Evolutionary conservation across 2,113 vertebrate species (phyloP), one percentile per base, ranked within the genome.

Genomic region (Zapus hudsonius): DNA sequence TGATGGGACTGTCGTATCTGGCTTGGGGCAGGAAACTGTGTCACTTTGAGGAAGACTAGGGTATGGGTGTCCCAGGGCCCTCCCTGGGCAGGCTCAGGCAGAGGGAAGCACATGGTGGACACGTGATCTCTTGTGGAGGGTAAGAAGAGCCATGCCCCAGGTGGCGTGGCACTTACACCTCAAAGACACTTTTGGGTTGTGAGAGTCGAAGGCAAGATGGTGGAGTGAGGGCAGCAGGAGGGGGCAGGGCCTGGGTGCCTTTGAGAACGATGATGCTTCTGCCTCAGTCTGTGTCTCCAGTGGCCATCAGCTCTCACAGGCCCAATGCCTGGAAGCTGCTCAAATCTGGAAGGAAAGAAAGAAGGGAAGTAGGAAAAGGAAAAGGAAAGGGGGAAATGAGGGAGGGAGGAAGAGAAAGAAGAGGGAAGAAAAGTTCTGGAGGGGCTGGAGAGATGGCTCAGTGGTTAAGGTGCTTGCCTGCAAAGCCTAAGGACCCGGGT

Each of bases 41-140:
- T 67, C 2, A 27, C 23, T 12, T 36, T 38, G 29, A 40, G 22
- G 31, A 38, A 70, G 64, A 82, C 19, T 12, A 76, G 81, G 38
- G 38, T 66, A 69, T 93, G 23, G 15, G 66, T 27, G 47, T 73
- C 81, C 17, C 1, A 16, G 73, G 20, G 7, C 10, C 66, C 38
- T 84, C 31, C 12, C 55, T 19, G 11, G n/a, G 55, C 0, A 2
- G 79, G 73, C 25, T 44, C 6, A 55, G 79, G 59, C 55, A 5
- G 79, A 74, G 47, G n/a, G 29, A 23, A 10, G 1, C 0, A 7
- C 1, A 2, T 59, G 57, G 44, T 61, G 15, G 47, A 0, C 16
- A 25, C 7, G 1, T 16, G 2, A 5, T 22, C 63, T 67, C 69
- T 74, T 66, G 52, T 22, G 76, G 22, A 67, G 66, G 75, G 17